Evolutionary conservation across 2,797 vertebrate genomes (phyloP).

Genomic region (Enteromius trimaculatus): DNA sequence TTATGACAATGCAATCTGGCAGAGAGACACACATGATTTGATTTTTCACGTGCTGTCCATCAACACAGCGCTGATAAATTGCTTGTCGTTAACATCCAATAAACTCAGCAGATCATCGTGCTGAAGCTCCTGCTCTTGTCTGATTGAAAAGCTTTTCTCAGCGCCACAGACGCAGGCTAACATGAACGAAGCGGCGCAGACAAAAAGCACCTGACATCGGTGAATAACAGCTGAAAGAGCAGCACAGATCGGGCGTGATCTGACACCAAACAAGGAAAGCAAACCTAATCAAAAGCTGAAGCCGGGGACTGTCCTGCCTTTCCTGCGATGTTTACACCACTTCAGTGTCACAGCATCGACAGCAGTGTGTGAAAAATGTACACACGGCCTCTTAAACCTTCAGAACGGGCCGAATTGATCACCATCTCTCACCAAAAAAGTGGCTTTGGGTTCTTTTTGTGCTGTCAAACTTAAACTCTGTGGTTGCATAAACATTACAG

Average conservation of each 20-base stretch:
- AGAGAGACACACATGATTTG: neutral
- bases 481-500: neutral
- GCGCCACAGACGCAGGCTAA: neutral
- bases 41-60: neutral
- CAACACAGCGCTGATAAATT: neutral
- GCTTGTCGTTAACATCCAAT: neutral
- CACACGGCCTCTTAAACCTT: neutral
- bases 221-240: slow-evolving; percentile 13
- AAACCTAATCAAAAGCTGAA: slow-evolving; percentile 9
- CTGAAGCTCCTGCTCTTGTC: neutral
- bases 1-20: neutral
- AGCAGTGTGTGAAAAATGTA: neutral
- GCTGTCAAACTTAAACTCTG: neutral
- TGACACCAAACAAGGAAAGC: neutral
- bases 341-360: neutral
- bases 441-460: neutral
- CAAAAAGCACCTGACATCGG: slow-evolving; percentile 1
- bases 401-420: neutral
- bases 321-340: neutral
- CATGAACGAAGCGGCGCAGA: neutral
- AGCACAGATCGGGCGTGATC: neutral
- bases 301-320: neutral
- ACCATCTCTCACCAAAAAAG: neutral
- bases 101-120: neutral
- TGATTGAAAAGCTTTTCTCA: neutral